These are phyloP conservation scores for Trachelus stipa DNA, from an alignment of 2,888 invertebrate genomes.

Conservation along the genomic window DNA sequence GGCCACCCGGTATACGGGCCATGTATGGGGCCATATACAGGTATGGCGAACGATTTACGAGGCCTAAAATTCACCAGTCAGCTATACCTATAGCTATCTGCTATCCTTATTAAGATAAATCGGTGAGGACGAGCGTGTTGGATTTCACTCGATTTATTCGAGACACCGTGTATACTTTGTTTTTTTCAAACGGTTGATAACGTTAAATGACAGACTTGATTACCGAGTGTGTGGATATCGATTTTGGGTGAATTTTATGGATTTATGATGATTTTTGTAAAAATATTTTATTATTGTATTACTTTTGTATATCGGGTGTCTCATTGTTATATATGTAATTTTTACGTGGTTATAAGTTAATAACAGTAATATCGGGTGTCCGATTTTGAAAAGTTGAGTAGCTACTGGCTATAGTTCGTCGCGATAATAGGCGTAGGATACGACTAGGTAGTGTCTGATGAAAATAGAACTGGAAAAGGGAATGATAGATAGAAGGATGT, in stretches of 20 bases:
- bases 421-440: constrained; percentile 1
- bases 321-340: background rate
- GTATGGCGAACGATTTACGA: background rate
- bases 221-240: background rate
- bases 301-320: background rate
- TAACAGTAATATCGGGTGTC: constrained; percentile 27
- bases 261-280: background rate
- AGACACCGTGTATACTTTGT: background rate
- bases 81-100: background rate
- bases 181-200: background rate
- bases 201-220: background rate
- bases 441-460: constrained; percentile 11
- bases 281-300: background rate
- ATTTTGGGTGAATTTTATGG: background rate
- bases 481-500: background rate
- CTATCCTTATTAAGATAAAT: background rate
- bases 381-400: constrained; percentile 30
- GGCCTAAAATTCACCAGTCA: background rate
- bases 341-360: background rate
- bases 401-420: constrained; percentile 14
- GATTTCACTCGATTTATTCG: background rate
- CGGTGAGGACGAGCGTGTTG: background rate
- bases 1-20: constrained; percentile 18
- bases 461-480: background rate
- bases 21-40: too few species aligned